phyloP scores from a whole-genome alignment of 2,888 invertebrate genomes.

The Parelbella ahira region DNA sequence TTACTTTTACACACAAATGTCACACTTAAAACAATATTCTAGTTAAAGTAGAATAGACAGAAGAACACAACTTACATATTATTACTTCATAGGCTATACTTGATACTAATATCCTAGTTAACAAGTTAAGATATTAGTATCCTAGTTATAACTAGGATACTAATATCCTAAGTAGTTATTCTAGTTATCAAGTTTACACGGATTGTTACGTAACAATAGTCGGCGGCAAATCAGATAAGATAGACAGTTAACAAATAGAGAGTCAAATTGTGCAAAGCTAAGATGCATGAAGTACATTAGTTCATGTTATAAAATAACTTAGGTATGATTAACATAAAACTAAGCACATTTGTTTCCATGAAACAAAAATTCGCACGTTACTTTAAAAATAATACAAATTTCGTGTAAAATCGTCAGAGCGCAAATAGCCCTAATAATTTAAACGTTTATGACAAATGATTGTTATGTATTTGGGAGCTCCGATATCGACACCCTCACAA shows the following conservation, averaged over 20 bases:
- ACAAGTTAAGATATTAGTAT: no score
- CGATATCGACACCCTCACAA: constrained; percentile 19
- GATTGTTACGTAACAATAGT: not conserved
- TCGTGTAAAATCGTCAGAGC: no score
- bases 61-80: not conserved
- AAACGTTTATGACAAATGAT: constrained; percentile 32
- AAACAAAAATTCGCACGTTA: no score
- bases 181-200: not conserved
- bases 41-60: not conserved
- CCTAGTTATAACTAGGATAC: no score
- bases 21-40: constrained; percentile 4
- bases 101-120: no score
- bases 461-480: constrained; percentile 33
- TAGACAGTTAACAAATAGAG: not conserved
- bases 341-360: no score
- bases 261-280: not conserved
- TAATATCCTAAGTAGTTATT: no score
- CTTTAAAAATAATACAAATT: no score
- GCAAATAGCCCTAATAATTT: constrained; percentile 33
- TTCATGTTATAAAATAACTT: no score
- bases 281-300: no score
- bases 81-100: no score
- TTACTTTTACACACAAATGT: constrained; percentile 9
- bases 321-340: no score
- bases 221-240: constrained; percentile 5